Conservation (phyloP, 92 coral and sea anemone species). For the Phenganax subtilis region DNA sequence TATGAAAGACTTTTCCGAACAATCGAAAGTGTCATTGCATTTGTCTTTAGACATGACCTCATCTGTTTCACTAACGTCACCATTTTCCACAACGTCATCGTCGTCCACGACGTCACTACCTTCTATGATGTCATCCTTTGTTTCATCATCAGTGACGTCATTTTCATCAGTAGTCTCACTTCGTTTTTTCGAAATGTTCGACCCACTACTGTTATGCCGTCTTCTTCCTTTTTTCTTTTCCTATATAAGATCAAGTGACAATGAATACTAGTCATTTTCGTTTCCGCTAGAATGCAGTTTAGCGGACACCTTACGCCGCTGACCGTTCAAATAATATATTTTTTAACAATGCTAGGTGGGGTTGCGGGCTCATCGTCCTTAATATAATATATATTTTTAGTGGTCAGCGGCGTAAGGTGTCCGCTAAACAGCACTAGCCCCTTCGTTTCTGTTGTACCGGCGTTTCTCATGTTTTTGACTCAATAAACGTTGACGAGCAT, state of each 20-base stretch:
- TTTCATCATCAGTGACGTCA: neutral
- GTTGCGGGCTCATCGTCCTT: too few species aligned
- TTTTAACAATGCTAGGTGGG: too few species aligned
- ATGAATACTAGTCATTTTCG: neutral
- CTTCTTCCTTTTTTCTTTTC: constrained; percentile 49
- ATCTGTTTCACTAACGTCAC: constrained; percentile 26
- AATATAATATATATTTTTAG: too few species aligned
- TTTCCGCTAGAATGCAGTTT: constrained; percentile 7
- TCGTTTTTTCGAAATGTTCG: constrained; percentile 13
- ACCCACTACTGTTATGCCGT: constrained; percentile 26
- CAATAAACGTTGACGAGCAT: too few species aligned
- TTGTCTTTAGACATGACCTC: constrained; percentile 33
- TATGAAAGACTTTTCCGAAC: constrained; percentile 19
- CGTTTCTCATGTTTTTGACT: constrained; percentile 13
- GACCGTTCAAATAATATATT: too few species aligned
- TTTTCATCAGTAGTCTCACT: constrained; percentile 18
- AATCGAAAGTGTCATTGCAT: constrained; percentile 27
- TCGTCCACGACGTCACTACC: neutral
- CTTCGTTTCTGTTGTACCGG: neutral
- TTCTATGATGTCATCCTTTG: neutral
- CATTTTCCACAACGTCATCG: neutral
- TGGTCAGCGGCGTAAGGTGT: too few species aligned
- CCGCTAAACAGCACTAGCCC: too few species aligned
- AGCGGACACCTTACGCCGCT: too few species aligned
- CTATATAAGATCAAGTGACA: constrained; percentile 15